phyloP scores from a whole-genome alignment of 2,797 vertebrate species.

The Danio jaintianensis region DNA sequence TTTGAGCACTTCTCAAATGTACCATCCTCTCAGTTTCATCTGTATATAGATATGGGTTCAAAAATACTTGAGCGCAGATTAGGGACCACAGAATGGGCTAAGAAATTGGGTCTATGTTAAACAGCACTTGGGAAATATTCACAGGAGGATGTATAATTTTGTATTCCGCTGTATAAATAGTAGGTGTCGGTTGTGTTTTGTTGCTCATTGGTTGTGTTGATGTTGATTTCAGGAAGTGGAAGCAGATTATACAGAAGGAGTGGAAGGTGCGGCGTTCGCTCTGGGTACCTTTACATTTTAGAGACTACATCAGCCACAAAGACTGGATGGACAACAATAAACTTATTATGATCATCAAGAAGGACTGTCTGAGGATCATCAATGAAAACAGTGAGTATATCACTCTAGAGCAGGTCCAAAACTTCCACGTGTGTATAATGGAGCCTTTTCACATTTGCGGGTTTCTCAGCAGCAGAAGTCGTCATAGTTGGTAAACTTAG shows the following conservation, averaged over 20 bases:
- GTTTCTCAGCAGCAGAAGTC: background rate
- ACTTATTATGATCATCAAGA: slow-evolving; percentile 79
- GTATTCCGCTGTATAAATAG: background rate
- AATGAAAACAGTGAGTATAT: slow-evolving; percentile 77
- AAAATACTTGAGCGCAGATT: no score
- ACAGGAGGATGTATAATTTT: background rate
- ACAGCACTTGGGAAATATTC: no score
- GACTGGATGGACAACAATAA: slow-evolving; percentile 74
- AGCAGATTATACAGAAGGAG: slow-evolving; percentile 62
- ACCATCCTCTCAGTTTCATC: no score
- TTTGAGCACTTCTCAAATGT: no score
- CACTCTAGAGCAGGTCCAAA: no score
- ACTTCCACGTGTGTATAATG: no score
- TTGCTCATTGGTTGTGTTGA: background rate
- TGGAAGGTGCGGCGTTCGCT: slow-evolving; percentile 84
- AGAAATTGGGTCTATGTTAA: no score
- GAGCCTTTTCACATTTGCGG: no score
- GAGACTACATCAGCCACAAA: slow-evolving; percentile 75
- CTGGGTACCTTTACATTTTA: slow-evolving; percentile 92
- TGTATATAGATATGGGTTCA: no score
- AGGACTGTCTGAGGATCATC: slow-evolving; percentile 73
- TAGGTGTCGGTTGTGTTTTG: no score
- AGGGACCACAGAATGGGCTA: no score
- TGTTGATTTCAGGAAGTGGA: background rate
- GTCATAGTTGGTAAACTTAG: no score